phyloP scores from a whole-genome alignment of 2,113 vertebrate species.

The Neotoma lepida region DNA sequence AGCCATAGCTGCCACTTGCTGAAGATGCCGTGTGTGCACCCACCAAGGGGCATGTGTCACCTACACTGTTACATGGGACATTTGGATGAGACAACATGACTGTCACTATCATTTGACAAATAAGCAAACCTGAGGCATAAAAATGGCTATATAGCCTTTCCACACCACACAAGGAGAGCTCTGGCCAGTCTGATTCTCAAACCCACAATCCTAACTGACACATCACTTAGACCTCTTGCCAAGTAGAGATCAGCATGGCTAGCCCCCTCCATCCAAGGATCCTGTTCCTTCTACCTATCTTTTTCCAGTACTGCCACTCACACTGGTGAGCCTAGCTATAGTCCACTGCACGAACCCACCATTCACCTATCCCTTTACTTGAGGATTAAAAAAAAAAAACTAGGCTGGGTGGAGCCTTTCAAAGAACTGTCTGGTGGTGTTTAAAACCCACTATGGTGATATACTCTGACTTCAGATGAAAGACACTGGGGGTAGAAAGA shows the following conservation, averaged over 20 bases:
- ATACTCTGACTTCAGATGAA: slow-evolving; percentile 46
- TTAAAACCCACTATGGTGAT: slow-evolving; percentile 5
- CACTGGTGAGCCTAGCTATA: too few relatives aligned
- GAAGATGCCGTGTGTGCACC: fast-evolving
- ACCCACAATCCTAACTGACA: not conserved
- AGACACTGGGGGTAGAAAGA: slow-evolving; percentile 36
- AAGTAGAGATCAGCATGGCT: not conserved
- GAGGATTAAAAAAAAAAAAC: not conserved
- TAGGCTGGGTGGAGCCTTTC: not conserved
- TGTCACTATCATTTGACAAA: not conserved
- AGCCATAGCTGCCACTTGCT: not conserved
- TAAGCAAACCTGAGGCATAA: not conserved
- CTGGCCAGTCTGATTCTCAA: not conserved
- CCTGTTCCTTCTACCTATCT: not conserved
- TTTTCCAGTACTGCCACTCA: not conserved
- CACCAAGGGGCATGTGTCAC: not conserved
- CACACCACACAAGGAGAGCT: not conserved
- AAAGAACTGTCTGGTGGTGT: not conserved
- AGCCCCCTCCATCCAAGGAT: not conserved
- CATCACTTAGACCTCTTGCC: not conserved
- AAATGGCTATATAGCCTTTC: not conserved
- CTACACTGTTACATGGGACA: fast-evolving
- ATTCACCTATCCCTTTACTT: not conserved
- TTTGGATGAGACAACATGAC: not conserved
- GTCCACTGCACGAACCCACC: not conserved